Percentiles rank a stretch among this genome's conserved stretches.
These are phyloP conservation scores for Sebastolobus altivelis DNA, from an alignment of 2,797 vertebrate genomes.

Conservation along the genomic window DNA sequence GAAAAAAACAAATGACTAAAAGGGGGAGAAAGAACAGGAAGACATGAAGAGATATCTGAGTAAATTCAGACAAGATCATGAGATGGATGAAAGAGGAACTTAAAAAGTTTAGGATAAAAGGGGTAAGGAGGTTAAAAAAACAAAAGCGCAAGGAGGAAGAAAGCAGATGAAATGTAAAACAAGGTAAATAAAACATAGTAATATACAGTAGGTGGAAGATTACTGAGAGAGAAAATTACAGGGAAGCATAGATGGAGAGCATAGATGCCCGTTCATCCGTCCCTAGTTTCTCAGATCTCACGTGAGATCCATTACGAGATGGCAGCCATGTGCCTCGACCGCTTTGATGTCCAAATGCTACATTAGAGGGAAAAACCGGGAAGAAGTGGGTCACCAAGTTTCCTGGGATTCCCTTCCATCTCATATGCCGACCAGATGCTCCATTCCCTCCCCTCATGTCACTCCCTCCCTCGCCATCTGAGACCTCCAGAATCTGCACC, in stretches of 20 bases:
- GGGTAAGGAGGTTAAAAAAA: not conserved
- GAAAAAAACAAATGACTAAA: not conserved
- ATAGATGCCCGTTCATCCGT: conserved; percentile 51
- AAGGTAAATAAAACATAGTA: conserved; percentile 28
- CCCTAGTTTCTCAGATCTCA: conserved; percentile 70
- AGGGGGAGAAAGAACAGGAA: not conserved
- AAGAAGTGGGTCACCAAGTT: conserved; percentile 81
- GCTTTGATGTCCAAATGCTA: conserved; percentile 79
- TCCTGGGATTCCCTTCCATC: conserved; percentile 81
- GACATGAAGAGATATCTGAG: not conserved
- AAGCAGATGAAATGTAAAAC: conserved; percentile 37
- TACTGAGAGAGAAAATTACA: conserved; percentile 69
- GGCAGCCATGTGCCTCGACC: conserved; percentile 78
- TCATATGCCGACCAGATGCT: conserved; percentile 83
- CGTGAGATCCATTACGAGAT: conserved; percentile 79
- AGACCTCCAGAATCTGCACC: conserved; percentile 47
- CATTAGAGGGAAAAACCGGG: conserved; percentile 71
- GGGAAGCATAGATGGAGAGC: conserved; percentile 45
- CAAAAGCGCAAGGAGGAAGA: not conserved
- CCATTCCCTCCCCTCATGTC: conserved; percentile 49
- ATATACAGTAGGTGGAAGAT: conserved; percentile 45
- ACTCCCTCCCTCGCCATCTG: conserved; percentile 57
- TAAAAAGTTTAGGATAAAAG: conserved; percentile 16
- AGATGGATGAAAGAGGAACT: conserved; percentile 26
- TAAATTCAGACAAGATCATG: conserved; percentile 16